Evolutionary conservation across 2,888 invertebrate species (phyloP), one percentile per base, ranked within the genome.

Genomic region (Drosophila melanocephala): DNA sequence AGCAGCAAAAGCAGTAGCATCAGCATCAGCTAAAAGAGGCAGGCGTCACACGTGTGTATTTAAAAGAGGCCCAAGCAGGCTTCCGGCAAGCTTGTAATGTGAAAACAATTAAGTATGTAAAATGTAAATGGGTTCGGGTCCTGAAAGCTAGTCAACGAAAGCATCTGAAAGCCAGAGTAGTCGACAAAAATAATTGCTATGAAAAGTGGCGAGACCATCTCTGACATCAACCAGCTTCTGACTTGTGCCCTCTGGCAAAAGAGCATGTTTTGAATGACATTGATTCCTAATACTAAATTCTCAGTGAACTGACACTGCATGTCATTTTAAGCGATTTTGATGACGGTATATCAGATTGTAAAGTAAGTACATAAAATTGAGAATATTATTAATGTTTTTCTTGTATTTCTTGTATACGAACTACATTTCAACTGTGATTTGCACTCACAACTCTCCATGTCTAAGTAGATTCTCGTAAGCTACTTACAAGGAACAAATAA

Each of bases 31-130:
- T 42, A 12, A 59, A 35, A 58, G 32, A 44, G 30, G 28, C 10
- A 26, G 28, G 0, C 6, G 28, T 44, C 14, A 61, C 55, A 72
- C 52, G 39, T 79, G 50, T 44, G 65, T 57, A 61, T 78, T 75
- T 62, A 81, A 73, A 72, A 69, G 59, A 60, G 69, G 75, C 66
- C 55, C 60, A 52, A 52, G n/a, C 44, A 30, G 37, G 52, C 75
- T 57, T 47, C 47, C 47, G 64, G 68, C 66, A 58, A 72, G 70
- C 80, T 65, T 70, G 73, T 90, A 83, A 83, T 85, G 83, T 44
- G 79, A 77, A 90, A 85, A 90, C 86, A 86, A 86, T 86, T 86
- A 86, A 86, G 86, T 85, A 85, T 87, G 85, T 81, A 81, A 88
- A 66, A 88, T 85, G 89, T 60, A 85, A 85, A 85, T 89, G 72